Base-by-base conservation (phyloP, 1,140 invertebrate species). In the Cydia amplana region DNA sequence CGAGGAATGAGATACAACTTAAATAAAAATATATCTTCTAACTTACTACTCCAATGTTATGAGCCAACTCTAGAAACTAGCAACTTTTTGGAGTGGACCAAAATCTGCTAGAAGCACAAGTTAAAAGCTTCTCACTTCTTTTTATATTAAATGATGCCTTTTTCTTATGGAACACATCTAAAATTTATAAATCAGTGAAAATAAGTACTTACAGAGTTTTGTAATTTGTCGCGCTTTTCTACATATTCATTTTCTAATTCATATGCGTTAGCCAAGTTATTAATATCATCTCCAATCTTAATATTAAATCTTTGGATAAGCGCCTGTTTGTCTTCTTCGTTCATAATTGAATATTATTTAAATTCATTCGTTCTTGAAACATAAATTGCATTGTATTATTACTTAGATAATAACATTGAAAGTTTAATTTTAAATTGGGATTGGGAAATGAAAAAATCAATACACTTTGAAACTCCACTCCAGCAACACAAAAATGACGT, bases 251-350 rank as follows among this genome's bases (percentile, higher is more conserved):
- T 85, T 85, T 89, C 85, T 73, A 86, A 40, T 63, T 85, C 79
- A 73, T 77, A 83, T 40, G 83, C 84, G 72, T 79, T 81, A 6
- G 63, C 49, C 72, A 89, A 79, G 73, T 90, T 85, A 74, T 87
- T 85, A 20, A 92, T 87, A 82, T 92, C 87, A 67, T 77, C 75
- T 51, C 90, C 90, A 74, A 92, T 86, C 79, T 80, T 86, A 28
- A 84, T 75, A 78, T 90, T 90, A 40, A 92, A 80, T 36, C 85
- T 86, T 51, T 87, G 76, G 67, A 87, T 80, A 23, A 92, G 86
- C 32, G 78, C 79, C 64, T 82, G 83, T 80, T 89, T 92, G 4
- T 83, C 76, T 23, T 90, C 87, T 55, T 87, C 85, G 46, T 80
- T 83, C 78, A 89, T 79, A 65, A 77, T 79, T 28, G 74, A 78